These are phyloP conservation scores for Macrophya alboannulata DNA, from an alignment of 2,888 invertebrate species.

Conservation along the genomic window DNA sequence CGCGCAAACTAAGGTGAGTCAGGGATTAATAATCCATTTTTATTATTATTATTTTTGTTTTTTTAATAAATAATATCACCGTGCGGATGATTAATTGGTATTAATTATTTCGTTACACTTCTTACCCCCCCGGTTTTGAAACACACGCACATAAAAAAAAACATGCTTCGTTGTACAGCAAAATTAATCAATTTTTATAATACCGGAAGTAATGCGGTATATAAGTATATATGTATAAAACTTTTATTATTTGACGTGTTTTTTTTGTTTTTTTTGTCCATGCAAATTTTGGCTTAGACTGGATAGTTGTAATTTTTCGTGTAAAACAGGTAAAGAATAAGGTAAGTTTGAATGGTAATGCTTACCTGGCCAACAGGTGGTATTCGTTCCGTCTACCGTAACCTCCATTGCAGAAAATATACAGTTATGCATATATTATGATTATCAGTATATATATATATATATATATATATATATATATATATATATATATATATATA, in stretches of 20 bases:
- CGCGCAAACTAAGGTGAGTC: conserved; percentile 71
- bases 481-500: too few species aligned
- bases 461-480: not conserved
- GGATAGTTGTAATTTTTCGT: not conserved
- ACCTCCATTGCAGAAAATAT: conserved; percentile 48
- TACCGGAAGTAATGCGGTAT: not conserved
- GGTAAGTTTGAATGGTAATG: conserved; percentile 3
- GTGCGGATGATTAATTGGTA: not conserved
- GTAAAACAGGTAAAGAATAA: conserved; percentile 33
- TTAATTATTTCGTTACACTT: not conserved
- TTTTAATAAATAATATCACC: not conserved
- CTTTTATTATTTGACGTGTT: not conserved
- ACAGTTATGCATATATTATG: conserved; percentile 51
- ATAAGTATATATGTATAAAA: not conserved
- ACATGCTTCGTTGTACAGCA: not conserved
- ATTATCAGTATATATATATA: conserved; percentile 19
- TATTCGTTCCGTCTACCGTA: conserved; percentile 46
- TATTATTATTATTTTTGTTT: not conserved
- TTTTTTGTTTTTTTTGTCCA: not conserved
- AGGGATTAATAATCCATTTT: conserved; percentile 19
- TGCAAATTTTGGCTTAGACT: not conserved
- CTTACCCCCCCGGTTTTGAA: not conserved
- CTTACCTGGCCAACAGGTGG: conserved; percentile 44
- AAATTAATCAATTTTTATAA: not conserved
- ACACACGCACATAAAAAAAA: not conserved